Evolutionary conservation across 2,113 vertebrate species (phyloP).

Genomic region (Lasiurus cinereus): DNA sequence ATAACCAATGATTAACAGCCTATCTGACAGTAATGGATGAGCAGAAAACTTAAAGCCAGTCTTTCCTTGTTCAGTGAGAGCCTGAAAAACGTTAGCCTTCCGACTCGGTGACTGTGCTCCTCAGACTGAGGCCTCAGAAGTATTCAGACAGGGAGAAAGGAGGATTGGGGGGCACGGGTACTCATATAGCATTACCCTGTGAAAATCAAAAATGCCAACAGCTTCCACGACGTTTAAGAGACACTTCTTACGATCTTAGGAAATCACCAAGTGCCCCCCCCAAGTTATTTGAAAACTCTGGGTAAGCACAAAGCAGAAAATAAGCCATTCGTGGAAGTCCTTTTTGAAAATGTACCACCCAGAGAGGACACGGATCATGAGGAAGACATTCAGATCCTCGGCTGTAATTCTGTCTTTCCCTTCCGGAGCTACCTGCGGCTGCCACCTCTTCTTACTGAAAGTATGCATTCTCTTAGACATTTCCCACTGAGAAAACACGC

Average conservation of each 20-base stretch:
- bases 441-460: neutral
- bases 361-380: neutral
- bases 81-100: neutral
- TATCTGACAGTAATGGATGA: neutral
- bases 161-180: too few relatives aligned
- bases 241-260: neutral
- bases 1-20: neutral
- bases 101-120: neutral
- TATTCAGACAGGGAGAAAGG: neutral
- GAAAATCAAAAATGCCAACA: neutral
- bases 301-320: neutral
- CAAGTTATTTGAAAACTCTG: neutral
- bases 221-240: neutral
- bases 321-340: neutral
- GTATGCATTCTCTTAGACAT: neutral
- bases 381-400: neutral
- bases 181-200: neutral
- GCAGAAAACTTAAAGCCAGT: neutral
- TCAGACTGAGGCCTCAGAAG: neutral
- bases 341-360: neutral
- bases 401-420: neutral
- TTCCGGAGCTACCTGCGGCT: neutral
- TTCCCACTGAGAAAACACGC: neutral
- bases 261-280: neutral
- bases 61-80: neutral